Evolutionary conservation across 2,797 vertebrate species (phyloP), one percentile per base, ranked within the genome.

Genomic region (Lutra lutra): DNA sequence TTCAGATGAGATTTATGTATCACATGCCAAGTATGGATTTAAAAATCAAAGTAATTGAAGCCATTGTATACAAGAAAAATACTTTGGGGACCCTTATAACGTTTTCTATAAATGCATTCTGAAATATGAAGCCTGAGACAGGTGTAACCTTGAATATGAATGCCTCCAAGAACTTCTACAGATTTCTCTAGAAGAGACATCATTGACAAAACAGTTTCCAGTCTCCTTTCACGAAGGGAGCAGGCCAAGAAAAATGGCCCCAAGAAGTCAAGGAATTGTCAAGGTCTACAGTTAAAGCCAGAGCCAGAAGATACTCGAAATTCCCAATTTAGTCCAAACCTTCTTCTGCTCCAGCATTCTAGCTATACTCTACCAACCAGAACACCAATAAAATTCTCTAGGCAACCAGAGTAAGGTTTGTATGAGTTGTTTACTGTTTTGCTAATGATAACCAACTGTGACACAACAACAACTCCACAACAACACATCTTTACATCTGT

Each of bases 1-100:
- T 85, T 93, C 88, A 58, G n/a, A 90, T 70, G 66, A 95, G 38
- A 90, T 94, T 92, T 87, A 66, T 82, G 64, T 95, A 96, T 64
- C 68, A 83, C 73, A 89, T 80, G 43, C 72, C 75, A 96, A 92
- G 27, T 46, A 62, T 70, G 20, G 43, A 78, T 66, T 95, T 84
- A 77, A 35, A 75, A 88, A 70, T 82, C 72, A 72, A 86, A 94
- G 82, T 35, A 66, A 94, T 32, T 92, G 9, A 86, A 94, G 29
- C 2, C 89, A 90, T 86, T 88, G 7, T 7, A 80, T 38, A n/a
- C 13, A 35, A 80, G 27, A 93, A 95, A 95, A 94, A 79, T 20
- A 93, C 48, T 68, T 32, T 56, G 51, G 32, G 68, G 23, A 86
- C 7, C 18, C 21, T 90, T 79, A 35, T 3, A 68, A 68, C 14